These are phyloP conservation scores for Phorcus lineatus DNA, from an alignment of 2,888 invertebrate species.

Conservation along the genomic window DNA sequence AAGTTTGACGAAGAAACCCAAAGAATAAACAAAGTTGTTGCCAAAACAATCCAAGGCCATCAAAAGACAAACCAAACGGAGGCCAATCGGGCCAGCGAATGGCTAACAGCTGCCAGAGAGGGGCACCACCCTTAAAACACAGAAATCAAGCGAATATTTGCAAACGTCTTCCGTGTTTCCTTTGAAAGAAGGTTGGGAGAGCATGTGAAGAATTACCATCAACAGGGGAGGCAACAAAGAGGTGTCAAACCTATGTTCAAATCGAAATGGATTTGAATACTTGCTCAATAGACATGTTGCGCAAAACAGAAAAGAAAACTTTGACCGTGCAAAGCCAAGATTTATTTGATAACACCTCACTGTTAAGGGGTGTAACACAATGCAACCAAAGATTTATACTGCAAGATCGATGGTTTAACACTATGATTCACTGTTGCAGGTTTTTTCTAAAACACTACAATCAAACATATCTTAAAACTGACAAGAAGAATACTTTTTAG, in stretches of 20 bases:
- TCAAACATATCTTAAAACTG: no score
- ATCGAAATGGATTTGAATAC: background rate
- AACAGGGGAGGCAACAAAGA: background rate
- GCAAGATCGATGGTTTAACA: no score
- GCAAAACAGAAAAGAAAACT: background rate
- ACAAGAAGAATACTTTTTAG: no score
- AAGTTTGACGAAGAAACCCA: constrained; percentile 7
- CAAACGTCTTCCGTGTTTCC: background rate
- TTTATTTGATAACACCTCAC: background rate
- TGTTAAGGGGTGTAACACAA: no score
- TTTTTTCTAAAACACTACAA: no score
- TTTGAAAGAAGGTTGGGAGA: constrained; percentile 4
- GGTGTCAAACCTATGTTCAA: background rate
- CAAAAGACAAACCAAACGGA: background rate
- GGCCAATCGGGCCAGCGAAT: background rate
- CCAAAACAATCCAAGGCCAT: constrained; percentile 9
- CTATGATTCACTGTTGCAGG: no score
- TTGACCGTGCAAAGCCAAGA: background rate
- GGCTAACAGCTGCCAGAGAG: background rate
- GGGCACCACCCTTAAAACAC: background rate
- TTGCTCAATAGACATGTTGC: background rate
- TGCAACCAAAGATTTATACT: no score
- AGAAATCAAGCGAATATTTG: constrained; percentile 3
- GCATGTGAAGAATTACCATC: background rate
- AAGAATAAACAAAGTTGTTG: background rate